phyloP scores from a whole-genome alignment of 2,888 invertebrate genomes.

The Dolomedes plantarius region DNA sequence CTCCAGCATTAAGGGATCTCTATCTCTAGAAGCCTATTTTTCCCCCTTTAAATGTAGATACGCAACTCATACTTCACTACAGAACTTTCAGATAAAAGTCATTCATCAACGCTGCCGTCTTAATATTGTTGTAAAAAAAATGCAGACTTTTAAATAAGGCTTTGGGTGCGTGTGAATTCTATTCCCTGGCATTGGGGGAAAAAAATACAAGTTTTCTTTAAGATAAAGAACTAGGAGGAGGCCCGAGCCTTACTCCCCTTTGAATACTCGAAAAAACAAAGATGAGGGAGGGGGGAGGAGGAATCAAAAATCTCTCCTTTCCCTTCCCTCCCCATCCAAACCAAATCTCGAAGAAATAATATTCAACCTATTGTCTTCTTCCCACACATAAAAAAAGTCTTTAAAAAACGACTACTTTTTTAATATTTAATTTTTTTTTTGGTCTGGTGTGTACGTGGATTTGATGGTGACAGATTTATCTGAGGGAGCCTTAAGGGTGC shows the following conservation, averaged over 20 bases:
- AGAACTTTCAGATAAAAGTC: conserved; percentile 7
- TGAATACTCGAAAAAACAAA: conserved; percentile 53
- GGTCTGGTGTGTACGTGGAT: conserved; percentile 54
- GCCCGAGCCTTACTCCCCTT: neutral
- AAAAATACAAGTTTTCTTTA: conserved; percentile 15
- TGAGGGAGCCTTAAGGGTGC: conserved; percentile 28
- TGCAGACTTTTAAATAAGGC: conserved; percentile 6
- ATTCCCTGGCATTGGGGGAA: neutral
- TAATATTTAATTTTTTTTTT: conserved; percentile 19
- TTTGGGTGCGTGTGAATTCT: conserved; percentile 2
- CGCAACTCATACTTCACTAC: neutral
- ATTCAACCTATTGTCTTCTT: conserved; percentile 61
- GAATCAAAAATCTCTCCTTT: conserved; percentile 2
- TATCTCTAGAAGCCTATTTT: neutral
- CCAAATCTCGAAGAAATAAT: conserved; percentile 70
- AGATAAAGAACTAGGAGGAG: conserved; percentile 18
- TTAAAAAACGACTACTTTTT: conserved; percentile 55
- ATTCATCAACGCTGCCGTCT: conserved; percentile 28
- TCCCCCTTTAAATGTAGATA: neutral
- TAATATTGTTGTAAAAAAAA: conserved; percentile 7
- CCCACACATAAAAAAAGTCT: conserved; percentile 30
- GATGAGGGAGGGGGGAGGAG: conserved; percentile 9
- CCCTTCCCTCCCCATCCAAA: conserved; percentile 41
- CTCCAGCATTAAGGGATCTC: neutral
- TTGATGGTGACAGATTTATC: conserved; percentile 71